Conservation (phyloP, 2,797 vertebrate species). For the Lagorchestes hirsutus region DNA sequence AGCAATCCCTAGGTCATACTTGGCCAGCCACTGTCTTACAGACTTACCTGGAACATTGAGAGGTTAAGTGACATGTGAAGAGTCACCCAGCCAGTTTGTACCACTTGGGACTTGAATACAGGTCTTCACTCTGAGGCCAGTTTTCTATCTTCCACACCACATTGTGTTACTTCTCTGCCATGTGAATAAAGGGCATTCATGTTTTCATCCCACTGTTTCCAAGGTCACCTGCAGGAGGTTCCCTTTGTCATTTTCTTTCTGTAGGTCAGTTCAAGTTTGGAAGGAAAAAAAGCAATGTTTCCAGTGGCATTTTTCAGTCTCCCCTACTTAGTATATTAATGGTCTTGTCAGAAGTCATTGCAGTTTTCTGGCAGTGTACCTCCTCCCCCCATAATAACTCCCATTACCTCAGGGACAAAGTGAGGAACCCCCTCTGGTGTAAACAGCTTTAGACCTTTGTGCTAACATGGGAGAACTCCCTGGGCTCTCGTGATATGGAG, state of each 20-base stretch:
- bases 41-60: neutral
- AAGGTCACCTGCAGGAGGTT: neutral
- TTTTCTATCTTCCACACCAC: neutral
- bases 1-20: neutral
- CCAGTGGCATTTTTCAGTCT: neutral
- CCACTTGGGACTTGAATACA: neutral
- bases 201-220: neutral
- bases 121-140: neutral
- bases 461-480: neutral
- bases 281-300: neutral
- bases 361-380: neutral
- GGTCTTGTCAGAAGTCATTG: neutral
- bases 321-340: neutral
- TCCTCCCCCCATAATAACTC: neutral
- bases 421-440: neutral
- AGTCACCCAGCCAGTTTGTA: neutral
- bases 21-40: neutral
- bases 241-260: neutral
- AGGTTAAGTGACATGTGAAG: neutral
- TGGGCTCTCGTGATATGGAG: neutral
- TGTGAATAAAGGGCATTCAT: neutral
- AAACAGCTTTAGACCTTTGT: neutral
- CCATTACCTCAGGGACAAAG: neutral
- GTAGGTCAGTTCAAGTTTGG: neutral
- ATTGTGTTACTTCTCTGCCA: neutral